Evolutionary conservation across 2,797 vertebrate species (phyloP), one percentile per base, ranked within the genome.

Genomic region (Mycteria americana): DNA sequence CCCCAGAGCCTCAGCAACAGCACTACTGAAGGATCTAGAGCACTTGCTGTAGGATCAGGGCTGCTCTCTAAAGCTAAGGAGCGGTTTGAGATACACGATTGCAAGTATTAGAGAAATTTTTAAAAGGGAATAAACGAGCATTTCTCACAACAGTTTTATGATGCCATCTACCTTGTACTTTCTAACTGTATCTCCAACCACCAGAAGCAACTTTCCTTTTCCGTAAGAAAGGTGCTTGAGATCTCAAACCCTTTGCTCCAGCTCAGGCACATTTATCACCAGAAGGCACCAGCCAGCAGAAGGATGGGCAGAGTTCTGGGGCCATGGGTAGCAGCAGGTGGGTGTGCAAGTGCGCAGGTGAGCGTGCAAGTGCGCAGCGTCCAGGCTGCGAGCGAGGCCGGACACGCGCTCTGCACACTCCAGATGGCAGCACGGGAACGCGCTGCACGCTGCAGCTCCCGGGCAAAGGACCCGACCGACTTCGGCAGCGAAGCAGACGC

Each of bases 401-500:
- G 30, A 18, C 24, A 2, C n/a, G 0, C 1, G 13, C 60, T n/a
- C 60, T 24, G 25, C 60, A n/a, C 51, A 3, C 60, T 85, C n/a
- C 70, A 59, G 72, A 43, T 21, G 43, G 70, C 51, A 57, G 51
- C 43, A 67, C 62, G 50, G 82, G 51, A 41, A 67, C 53, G 7
- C 1, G 7, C 43, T 12, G 22, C 53, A 9, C 1, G 7, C 43
- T 12, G 22, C 67, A 62, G 70, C 70, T 75, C 70, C 33, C 2
- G 0, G 43, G 16, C 17, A 14, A 59, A 85, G 31, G 51, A 51
- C 50, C 19, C 3, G 6, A 48, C 56, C 2, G 1, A 45, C 33
- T 11, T 17, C 3, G 0, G 19, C 16, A 1, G 43, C 9, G 0
- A 30, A 54, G 48, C 37, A 33, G 19, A 57, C 8, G 2, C 18